phyloP scores from a whole-genome alignment of 2,888 invertebrate genomes.

The Spilarctia lutea region DNA sequence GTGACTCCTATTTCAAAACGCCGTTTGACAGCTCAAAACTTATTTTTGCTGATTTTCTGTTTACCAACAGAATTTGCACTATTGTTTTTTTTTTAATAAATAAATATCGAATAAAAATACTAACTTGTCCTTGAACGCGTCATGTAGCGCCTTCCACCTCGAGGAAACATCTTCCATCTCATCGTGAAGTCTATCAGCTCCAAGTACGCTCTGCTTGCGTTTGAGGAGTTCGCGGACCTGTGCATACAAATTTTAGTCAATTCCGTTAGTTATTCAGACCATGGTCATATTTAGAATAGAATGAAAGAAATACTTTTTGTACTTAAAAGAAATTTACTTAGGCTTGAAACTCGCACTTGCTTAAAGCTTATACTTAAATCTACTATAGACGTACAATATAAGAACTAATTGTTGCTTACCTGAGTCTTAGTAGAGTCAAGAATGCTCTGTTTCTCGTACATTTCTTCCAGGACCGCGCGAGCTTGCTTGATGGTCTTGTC shows the following conservation, averaged over 20 bases:
- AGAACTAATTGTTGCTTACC: slow-evolving; percentile 54
- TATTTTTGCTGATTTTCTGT: too few relatives aligned
- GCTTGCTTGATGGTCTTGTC: slow-evolving; percentile 94
- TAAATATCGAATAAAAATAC: slow-evolving; percentile 29
- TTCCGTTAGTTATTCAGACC: not conserved
- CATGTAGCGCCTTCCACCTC: slow-evolving; percentile 94
- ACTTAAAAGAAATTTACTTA: too few relatives aligned
- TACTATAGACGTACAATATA: too few relatives aligned
- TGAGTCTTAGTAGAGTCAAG: slow-evolving; percentile 96
- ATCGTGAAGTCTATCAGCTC: slow-evolving; percentile 93
- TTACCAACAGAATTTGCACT: too few relatives aligned
- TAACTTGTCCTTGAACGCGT: slow-evolving; percentile 91
- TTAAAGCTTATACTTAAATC: too few relatives aligned
- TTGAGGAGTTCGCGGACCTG: slow-evolving; percentile 93
- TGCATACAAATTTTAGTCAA: not conserved
- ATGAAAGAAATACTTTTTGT: too few relatives aligned
- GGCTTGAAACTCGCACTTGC: too few relatives aligned
- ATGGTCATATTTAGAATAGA: not conserved
- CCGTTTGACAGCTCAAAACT: too few relatives aligned
- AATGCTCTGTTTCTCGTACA: slow-evolving; percentile 96
- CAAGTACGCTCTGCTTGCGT: slow-evolving; percentile 94
- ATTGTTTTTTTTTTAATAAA: not conserved
- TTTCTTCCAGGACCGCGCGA: slow-evolving; percentile 94
- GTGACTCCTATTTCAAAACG: too few relatives aligned
- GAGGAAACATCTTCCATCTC: slow-evolving; percentile 94